These are phyloP conservation scores for Tauraco erythrolophus DNA, from an alignment of 2,113 vertebrate genomes.

Conservation along the genomic window DNA sequence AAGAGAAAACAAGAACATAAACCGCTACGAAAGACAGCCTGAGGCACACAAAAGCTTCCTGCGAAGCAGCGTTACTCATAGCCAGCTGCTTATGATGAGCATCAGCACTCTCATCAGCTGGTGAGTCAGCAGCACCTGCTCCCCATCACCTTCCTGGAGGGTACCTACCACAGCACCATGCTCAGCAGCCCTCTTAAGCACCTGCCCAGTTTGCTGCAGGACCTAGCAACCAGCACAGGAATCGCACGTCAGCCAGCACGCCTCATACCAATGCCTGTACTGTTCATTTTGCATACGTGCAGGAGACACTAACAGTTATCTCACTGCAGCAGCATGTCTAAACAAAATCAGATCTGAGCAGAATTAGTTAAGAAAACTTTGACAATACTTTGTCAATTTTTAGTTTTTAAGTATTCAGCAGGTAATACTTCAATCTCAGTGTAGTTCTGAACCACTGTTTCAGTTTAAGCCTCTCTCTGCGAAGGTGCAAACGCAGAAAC, in stretches of 20 bases:
- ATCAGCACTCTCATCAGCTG: background rate
- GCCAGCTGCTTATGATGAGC: conserved; percentile 41
- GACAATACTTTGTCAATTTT: background rate
- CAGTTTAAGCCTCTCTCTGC: background rate
- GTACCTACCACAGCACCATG: background rate
- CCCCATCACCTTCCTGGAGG: conserved; percentile 30
- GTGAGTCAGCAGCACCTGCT: conserved; percentile 66
- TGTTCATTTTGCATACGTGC: too few species aligned
- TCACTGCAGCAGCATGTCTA: accelerated
- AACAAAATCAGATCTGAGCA: background rate
- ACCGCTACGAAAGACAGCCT: background rate
- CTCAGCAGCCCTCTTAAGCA: background rate
- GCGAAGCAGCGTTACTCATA: conserved; percentile 7
- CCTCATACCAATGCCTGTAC: background rate
- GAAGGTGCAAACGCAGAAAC: background rate
- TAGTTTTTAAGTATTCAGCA: background rate
- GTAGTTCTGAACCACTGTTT: background rate
- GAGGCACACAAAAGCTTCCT: background rate
- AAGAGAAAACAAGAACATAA: background rate
- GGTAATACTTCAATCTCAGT: background rate
- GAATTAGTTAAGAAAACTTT: background rate
- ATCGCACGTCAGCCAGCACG: background rate
- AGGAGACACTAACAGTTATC: background rate
- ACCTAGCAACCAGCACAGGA: background rate
- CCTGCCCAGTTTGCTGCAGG: background rate